Evolutionary conservation across 2,113 vertebrate genomes (phyloP), one percentile per base, ranked within the genome.

Genomic region (Callionymus lyra): DNA sequence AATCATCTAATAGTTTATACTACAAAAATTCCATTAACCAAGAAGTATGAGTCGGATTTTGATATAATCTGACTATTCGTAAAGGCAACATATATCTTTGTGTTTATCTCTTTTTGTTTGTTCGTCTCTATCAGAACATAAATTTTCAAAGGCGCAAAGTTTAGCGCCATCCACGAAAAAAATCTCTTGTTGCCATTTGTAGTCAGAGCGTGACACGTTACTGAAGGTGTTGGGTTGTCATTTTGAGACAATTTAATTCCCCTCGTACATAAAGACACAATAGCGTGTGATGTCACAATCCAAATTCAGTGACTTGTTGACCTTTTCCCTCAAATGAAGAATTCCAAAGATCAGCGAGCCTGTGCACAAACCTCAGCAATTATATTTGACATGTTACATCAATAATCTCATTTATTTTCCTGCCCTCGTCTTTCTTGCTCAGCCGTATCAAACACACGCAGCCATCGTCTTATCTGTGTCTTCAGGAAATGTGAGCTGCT

Each of bases 301-400:
- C 32, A 64, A 72, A 74, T 41, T 53, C 43, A 1, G 38, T 56
- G 65, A 76, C 59, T 56, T 53, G 49, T 59, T 60, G 68, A 41
- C 34, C 65, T 65, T 77, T 74, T 48, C 58, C 50, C 45, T 44
- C 37, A 74, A 77, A 79, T 63, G 63, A 38, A 65, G 72, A 38
- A 41, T 74, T 61, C 63, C 48, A 80, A 34, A 82, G 87, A 80
- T 77, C 84, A 80, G 60, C 16, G 66, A 78, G 36, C 73, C 75
- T 57, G 48, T 85, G 84, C 84, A 84, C 71, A 82, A 88, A 87
- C 79, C 69, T 73, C 68, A 68, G 85, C 89, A 88, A 89, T 91
- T 88, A 89, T 84, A 89, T 92, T 85, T 80, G 88, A 90, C 88
- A 84, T 85, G 81, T 70, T 54, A 77, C 88, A 85, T 93, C 71